Conservation (phyloP, 2,797 vertebrate species). For the Semaprochilodus insignis region DNA sequence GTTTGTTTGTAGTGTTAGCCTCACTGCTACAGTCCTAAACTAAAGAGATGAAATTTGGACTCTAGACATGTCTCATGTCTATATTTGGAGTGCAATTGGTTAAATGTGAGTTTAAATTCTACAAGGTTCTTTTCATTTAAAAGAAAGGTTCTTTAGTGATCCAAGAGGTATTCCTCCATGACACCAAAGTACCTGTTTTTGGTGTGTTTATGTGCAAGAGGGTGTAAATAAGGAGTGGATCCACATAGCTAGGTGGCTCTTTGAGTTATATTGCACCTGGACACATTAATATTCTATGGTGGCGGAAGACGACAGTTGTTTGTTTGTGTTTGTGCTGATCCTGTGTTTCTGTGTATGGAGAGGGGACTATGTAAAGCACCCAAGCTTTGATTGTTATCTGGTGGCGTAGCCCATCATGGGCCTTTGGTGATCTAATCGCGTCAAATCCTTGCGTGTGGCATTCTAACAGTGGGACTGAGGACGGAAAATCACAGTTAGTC, state of each 20-base stretch:
- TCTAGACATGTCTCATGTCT: no score
- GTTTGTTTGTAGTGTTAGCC: no score
- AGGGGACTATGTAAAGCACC: neutral
- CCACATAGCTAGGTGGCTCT: neutral
- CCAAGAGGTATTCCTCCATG: neutral
- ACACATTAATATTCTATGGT: conserved; percentile 8
- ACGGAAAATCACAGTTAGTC: conserved; percentile 7
- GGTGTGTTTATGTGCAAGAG: neutral
- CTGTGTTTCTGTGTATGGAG: conserved; percentile 1
- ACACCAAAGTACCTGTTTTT: neutral
- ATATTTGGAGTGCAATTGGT: no score
- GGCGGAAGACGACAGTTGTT: neutral
- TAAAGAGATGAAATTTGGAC: no score
- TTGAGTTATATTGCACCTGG: neutral
- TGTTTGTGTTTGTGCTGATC: conserved; percentile 15
- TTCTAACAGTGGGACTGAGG: neutral
- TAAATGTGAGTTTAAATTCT: no score
- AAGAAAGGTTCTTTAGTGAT: no score
- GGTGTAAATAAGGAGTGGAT: neutral
- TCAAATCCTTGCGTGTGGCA: conserved; percentile 26
- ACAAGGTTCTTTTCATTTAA: no score
- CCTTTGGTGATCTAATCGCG: conserved; percentile 41
- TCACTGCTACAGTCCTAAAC: no score
- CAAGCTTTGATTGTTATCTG: conserved; percentile 30
- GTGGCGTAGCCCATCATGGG: conserved; percentile 13